Evolutionary conservation across 2,888 invertebrate genomes (phyloP).

Genomic region (Trachelus troglodyta): DNA sequence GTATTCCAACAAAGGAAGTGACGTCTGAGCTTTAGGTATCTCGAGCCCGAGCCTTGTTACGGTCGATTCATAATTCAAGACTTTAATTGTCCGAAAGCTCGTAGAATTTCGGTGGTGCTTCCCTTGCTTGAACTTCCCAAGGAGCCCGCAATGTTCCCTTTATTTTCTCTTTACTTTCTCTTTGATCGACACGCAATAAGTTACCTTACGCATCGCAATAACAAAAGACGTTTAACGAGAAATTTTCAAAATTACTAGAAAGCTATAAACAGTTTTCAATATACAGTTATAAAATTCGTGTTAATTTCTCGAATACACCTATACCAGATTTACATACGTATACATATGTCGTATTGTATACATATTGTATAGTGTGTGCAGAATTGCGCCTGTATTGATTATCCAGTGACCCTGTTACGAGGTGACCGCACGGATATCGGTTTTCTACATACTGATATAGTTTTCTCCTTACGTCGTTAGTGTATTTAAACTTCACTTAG

Average conservation of each 20-base stretch:
- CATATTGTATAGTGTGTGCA: neutral
- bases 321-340: neutral
- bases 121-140: constrained; percentile 12
- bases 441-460: constrained; percentile 22
- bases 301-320: neutral
- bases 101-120: constrained; percentile 8
- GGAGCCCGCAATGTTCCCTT: constrained; percentile 8
- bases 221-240: too few species aligned
- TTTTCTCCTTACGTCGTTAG: neutral
- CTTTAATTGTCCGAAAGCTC: constrained; percentile 47
- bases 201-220: too few species aligned
- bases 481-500: neutral
- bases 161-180: neutral
- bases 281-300: neutral
- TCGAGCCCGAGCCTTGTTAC: constrained; percentile 26
- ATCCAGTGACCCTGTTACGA: constrained; percentile 44
- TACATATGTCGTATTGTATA: neutral
- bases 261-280: neutral
- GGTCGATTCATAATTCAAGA: constrained; percentile 49
- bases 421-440: constrained; percentile 28
- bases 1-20: neutral
- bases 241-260: neutral
- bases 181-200: too few species aligned
- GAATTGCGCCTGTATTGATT: constrained; percentile 36
- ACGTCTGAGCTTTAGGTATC: neutral